Percentiles rank a stretch among this genome's conserved stretches.
Conservation (phyloP, 2,113 vertebrate genomes). For the Larimichthys crocea region DNA sequence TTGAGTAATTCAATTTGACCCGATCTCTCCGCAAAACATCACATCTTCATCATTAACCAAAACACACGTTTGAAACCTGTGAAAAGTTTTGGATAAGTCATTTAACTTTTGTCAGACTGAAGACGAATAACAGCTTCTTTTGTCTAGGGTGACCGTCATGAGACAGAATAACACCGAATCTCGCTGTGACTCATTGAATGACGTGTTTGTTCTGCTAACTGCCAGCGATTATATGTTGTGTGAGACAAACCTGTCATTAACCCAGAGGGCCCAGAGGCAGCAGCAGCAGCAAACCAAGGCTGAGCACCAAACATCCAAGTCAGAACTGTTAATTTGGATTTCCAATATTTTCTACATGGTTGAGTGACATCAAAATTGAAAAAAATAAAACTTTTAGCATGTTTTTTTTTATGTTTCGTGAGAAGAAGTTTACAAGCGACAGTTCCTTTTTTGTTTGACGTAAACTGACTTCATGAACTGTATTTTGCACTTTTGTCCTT, state of each 20-base stretch:
- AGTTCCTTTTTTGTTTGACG: not conserved
- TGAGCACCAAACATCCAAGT: slow-evolving; percentile 28
- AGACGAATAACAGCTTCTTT: slow-evolving; percentile 16
- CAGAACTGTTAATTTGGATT: slow-evolving; percentile 25
- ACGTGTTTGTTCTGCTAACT: slow-evolving; percentile 57
- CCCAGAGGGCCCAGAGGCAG: slow-evolving; percentile 33
- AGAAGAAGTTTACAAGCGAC: not conserved
- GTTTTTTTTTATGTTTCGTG: not conserved
- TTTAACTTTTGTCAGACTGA: not conserved
- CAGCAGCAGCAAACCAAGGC: not conserved
- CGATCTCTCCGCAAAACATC: not conserved
- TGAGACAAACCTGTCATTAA: slow-evolving; percentile 70
- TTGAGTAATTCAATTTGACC: not conserved
- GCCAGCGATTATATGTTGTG: slow-evolving; percentile 68
- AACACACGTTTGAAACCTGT: not conserved
- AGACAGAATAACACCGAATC: slow-evolving; percentile 37
- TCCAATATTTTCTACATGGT: not conserved
- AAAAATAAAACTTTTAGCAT: slow-evolving; percentile 25
- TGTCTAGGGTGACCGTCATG: slow-evolving; percentile 15
- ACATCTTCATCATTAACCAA: not conserved
- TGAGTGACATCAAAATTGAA: not conserved
- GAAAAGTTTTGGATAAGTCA: not conserved
- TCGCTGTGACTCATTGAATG: slow-evolving; percentile 59
- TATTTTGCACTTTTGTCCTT: slow-evolving; percentile 11
- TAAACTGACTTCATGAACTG: slow-evolving; percentile 12